Evolutionary conservation across 2,888 invertebrate species (phyloP), one percentile per base, ranked within the genome.

Genomic region (Aspidiotus rigidus): DNA sequence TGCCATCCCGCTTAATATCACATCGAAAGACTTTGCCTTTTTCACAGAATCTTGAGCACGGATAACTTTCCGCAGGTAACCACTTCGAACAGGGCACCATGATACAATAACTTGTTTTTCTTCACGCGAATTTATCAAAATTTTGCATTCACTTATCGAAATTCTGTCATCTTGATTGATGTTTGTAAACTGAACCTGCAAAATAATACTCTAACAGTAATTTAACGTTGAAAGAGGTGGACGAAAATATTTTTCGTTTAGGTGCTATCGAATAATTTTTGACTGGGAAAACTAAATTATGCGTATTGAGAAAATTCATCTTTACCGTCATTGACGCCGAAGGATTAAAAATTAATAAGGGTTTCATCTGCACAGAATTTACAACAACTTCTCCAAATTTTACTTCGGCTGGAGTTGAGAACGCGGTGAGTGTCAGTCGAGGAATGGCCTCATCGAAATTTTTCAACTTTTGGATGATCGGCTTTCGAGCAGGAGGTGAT

Each of bases 81-180:
- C 62, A 13, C 49, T 42, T 11, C 15, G 63, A n/a, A 62, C 41
- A 8, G 69, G 69, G 15, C 56, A 17, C 69, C 69, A 69, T n/a
- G 69, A 55, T 10, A 69, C 15, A 13, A 44, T 28, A 28, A 69
- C 55, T 62, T 62, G 28, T 57, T 56, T 69, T 69, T 56, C 63
- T 44, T 69, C 62, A 11, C 55, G 28, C 11, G 44, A 15, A 15
- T 62, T 11, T 17, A 69, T 40, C 49, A 7, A 13, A 53, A 53
- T 44, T 16, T 63, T 44, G 15, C 56, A 62, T 10, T 62, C 62
- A 39, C 42, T 67, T 8, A 67, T 1, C 13, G 59, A 49, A 40
- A 69, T 69, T 44, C 69, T 61, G 8, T 69, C 69, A 28, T 69
- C 69, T 7, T 16, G 13, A 41, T 69, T 62, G n/a, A 62, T 69